A percentile compares a stretch with the other conserved stretches of the same genome.
These are phyloP conservation scores for Protophormia terraenovae DNA, from an alignment of 2,888 invertebrate genomes.

Conservation along the genomic window DNA sequence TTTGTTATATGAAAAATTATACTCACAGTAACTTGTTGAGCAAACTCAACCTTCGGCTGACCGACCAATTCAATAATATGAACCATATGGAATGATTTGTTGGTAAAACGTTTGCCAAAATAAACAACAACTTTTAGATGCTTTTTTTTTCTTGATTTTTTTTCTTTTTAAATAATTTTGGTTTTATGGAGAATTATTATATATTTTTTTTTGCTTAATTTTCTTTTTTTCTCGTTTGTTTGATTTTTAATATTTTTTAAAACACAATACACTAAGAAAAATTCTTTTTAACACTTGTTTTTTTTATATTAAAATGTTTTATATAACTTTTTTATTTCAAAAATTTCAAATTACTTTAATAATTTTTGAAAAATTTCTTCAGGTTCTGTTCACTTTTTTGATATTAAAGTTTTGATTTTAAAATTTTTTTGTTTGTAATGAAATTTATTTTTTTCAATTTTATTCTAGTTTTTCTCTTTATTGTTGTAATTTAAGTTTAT, in stretches of 20 bases:
- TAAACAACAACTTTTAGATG: slow-evolving; percentile 57
- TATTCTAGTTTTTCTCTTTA: slow-evolving; percentile 48
- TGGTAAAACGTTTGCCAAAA: slow-evolving; percentile 68
- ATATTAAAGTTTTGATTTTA: slow-evolving; percentile 58
- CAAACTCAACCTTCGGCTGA: slow-evolving; percentile 90
- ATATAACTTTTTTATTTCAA: neutral
- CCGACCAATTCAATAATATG: slow-evolving; percentile 90
- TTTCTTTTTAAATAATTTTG: slow-evolving; percentile 26
- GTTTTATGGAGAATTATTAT: slow-evolving; percentile 16
- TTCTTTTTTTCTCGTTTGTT: neutral
- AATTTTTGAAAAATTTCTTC: neutral
- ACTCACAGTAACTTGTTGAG: slow-evolving; percentile 90
- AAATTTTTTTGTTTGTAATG: slow-evolving; percentile 48
- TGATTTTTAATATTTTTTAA: neutral
- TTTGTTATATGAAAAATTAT: slow-evolving; percentile 72
- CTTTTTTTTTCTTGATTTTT: slow-evolving; percentile 23
- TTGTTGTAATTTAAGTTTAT: slow-evolving; percentile 60
- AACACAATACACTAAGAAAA: slow-evolving; percentile 38
- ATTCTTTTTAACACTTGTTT: neutral
- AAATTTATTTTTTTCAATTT: slow-evolving; percentile 36
- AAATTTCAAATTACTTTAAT: neutral
- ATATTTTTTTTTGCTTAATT: neutral
- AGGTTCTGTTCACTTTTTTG: slow-evolving; percentile 21
- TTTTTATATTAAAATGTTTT: neutral
- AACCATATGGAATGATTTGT: slow-evolving; percentile 88